Evolutionary conservation across 2,113 vertebrate genomes (phyloP).

Genomic region (Tetrao urogallus): DNA sequence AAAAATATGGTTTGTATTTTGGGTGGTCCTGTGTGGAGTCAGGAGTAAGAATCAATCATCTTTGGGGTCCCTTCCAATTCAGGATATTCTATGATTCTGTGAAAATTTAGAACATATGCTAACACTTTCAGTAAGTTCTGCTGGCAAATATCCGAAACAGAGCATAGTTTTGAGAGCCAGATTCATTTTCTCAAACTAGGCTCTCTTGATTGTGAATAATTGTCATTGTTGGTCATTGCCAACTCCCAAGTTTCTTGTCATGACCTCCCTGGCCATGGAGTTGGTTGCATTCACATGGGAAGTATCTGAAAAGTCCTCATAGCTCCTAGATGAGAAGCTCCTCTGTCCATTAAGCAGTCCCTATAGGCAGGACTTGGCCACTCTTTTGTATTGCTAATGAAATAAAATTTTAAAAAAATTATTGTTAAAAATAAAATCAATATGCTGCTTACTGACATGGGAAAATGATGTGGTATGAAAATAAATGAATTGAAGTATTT

Average conservation of each 20-base stretch:
- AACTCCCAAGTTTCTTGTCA: not conserved
- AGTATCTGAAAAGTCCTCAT: not conserved
- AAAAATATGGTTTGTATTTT: not conserved
- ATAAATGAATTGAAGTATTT: conserved; percentile 46
- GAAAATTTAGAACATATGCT: not conserved
- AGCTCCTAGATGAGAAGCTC: not conserved
- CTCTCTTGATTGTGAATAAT: not conserved
- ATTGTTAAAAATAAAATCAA: not conserved
- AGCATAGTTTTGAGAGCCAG: not conserved
- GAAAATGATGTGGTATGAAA: not conserved
- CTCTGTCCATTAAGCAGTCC: not conserved
- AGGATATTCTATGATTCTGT: no score
- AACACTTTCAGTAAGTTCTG: not conserved
- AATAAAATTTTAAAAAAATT: not conserved
- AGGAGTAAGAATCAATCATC: no score
- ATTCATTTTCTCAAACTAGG: rapidly evolving
- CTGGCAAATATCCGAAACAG: not conserved
- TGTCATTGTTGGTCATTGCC: no score
- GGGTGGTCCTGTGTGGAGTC: no score
- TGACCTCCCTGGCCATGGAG: not conserved
- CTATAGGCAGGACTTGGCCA: not conserved
- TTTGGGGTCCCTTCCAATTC: no score
- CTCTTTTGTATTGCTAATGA: not conserved
- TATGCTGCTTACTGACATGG: not conserved
- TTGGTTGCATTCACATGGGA: not conserved